Percentiles rank a stretch among this genome's conserved stretches.
These are phyloP conservation scores for Pantherophis alleghaniensis DNA, from an alignment of 2,797 vertebrate genomes.

Conservation along the genomic window DNA sequence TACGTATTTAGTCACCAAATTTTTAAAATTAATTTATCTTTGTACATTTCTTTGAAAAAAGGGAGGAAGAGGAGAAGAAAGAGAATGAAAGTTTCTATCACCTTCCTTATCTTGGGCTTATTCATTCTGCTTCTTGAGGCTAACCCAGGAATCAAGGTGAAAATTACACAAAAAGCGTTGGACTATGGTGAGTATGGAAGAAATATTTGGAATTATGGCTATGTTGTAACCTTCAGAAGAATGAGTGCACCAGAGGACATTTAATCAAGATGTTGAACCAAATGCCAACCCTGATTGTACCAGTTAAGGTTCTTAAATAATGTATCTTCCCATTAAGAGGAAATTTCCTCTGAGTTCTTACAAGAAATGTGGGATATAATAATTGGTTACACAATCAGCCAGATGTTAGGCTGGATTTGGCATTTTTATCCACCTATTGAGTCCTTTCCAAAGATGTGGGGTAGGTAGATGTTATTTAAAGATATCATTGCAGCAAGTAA, in stretches of 20 bases:
- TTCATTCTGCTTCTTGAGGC: background rate
- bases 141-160: constrained; percentile 69
- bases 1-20: background rate
- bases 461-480: background rate
- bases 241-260: background rate
- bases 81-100: constrained; percentile 54
- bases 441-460: background rate
- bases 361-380: background rate
- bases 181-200: constrained; percentile 67
- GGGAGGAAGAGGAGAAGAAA: constrained; percentile 6
- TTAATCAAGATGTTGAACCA: background rate
- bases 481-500: background rate
- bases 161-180: constrained; percentile 66
- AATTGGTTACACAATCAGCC: background rate
- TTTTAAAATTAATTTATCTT: background rate
- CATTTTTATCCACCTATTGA: background rate
- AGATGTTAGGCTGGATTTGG: background rate
- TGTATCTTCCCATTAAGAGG: background rate
- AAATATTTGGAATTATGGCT: background rate
- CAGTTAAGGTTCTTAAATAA: background rate
- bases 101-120: constrained; percentile 59
- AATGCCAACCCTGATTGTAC: background rate
- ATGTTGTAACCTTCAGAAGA: background rate
- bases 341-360: background rate
- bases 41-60: constrained; percentile 39